Conservation (phyloP, 2,888 invertebrate genomes). For the Venusia cambrica region DNA sequence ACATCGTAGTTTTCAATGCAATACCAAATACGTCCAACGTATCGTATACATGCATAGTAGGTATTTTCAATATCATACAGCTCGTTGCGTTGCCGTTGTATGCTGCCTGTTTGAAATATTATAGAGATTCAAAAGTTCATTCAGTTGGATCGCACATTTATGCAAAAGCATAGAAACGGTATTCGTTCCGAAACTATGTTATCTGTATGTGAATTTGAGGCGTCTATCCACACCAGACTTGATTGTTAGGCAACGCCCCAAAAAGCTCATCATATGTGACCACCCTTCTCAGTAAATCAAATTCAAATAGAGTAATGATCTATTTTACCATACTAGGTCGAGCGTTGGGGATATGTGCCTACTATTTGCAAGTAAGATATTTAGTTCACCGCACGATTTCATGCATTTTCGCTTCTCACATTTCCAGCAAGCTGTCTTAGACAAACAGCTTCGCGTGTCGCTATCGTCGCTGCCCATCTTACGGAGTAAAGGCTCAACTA, state of each 20-base stretch:
- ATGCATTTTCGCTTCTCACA: conserved; percentile 12
- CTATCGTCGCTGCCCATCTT: conserved; percentile 12
- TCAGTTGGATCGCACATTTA: conserved; percentile 8
- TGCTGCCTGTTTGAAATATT: conserved; percentile 11
- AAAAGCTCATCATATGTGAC: too few relatives aligned
- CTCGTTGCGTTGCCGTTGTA: conserved; percentile 10
- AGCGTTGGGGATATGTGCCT: too few relatives aligned
- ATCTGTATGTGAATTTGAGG: too few relatives aligned
- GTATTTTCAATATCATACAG: too few relatives aligned
- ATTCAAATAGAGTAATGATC: background rate
- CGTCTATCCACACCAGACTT: too few relatives aligned
- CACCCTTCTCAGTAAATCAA: too few relatives aligned
- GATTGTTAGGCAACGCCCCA: too few relatives aligned
- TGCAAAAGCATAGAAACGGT: background rate
- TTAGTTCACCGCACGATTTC: conserved; percentile 6
- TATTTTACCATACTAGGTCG: too few relatives aligned
- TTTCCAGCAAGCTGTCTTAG: conserved; percentile 11
- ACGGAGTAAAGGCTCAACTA: conserved; percentile 6
- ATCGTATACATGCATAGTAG: too few relatives aligned
- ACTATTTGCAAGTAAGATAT: conserved; percentile 7
- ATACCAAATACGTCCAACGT: too few relatives aligned
- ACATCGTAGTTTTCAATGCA: conserved; percentile 1
- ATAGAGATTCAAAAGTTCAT: conserved; percentile 10
- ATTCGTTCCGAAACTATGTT: background rate
- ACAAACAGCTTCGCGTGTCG: conserved; percentile 11